These are phyloP conservation scores for Phyllopteryx taeniolatus DNA, from an alignment of 2,113 vertebrate species.

Conservation along the genomic window DNA sequence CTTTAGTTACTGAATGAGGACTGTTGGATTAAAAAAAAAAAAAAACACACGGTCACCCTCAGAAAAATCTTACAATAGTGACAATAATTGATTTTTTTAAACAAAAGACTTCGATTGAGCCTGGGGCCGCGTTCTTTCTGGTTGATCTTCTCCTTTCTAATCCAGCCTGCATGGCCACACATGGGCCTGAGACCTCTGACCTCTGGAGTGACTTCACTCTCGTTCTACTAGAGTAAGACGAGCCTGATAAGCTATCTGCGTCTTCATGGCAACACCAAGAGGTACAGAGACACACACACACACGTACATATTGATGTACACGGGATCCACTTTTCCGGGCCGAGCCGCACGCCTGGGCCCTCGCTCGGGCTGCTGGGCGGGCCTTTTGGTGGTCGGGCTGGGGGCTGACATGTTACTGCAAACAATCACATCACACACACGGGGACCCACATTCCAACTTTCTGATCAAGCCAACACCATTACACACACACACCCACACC, in stretches of 20 bases:
- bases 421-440: constrained; percentile 99
- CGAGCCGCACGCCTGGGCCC: neutral
- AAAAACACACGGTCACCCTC: neutral
- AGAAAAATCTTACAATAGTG: neutral
- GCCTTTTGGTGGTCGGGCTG: constrained; percentile 8
- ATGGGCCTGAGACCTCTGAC: constrained; percentile 17
- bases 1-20: no score
- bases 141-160: neutral
- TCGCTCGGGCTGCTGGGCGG: neutral
- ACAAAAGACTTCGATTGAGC: neutral
- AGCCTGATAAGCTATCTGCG: constrained; percentile 80
- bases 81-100: neutral
- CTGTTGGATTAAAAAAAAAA: neutral
- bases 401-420: constrained; percentile 90
- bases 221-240: constrained; percentile 65
- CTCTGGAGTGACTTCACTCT: constrained; percentile 65
- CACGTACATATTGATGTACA: neutral
- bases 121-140: neutral
- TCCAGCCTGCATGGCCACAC: neutral
- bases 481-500: constrained; percentile 35
- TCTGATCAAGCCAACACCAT: constrained; percentile 61
- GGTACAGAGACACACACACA: constrained; percentile 12
- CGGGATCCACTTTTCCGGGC: constrained; percentile 30
- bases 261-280: constrained; percentile 46
- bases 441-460: constrained; percentile 84